phyloP scores from a whole-genome alignment of 2,888 invertebrate species.

The Colostygia pectinataria region DNA sequence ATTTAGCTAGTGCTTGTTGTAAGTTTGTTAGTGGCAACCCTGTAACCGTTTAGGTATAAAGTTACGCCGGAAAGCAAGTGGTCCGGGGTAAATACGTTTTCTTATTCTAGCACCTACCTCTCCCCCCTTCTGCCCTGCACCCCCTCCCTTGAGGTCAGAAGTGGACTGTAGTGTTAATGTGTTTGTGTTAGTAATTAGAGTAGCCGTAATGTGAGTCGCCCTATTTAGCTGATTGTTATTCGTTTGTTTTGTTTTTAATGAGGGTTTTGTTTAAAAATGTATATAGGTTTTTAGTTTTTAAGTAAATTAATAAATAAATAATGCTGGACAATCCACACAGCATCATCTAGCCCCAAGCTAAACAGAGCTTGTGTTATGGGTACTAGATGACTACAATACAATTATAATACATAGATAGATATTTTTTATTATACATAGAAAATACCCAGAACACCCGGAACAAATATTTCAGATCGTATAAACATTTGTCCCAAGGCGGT shows the following conservation, averaged over 20 bases:
- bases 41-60: slow-evolving; percentile 59
- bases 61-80: slow-evolving; percentile 63
- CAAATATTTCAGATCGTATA: too few relatives aligned
- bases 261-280: slow-evolving; percentile 1
- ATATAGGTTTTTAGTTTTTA: too few relatives aligned
- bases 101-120: slow-evolving; percentile 51
- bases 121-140: slow-evolving; percentile 11
- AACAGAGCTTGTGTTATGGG: too few relatives aligned
- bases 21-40: slow-evolving; percentile 45
- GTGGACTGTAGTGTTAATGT: slow-evolving; percentile 36
- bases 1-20: too few relatives aligned
- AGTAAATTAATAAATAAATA: too few relatives aligned
- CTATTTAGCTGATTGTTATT: slow-evolving; percentile 30
- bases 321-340: too few relatives aligned
- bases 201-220: slow-evolving; percentile 30
- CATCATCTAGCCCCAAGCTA: too few relatives aligned
- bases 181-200: slow-evolving; percentile 65
- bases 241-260: slow-evolving; percentile 31
- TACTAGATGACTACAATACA: too few relatives aligned
- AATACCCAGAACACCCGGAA: too few relatives aligned
- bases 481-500: too few relatives aligned
- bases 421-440: too few relatives aligned
- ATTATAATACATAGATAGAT: too few relatives aligned
- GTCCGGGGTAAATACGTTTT: slow-evolving; percentile 68
- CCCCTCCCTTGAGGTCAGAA: slow-evolving; percentile 23